Evolutionary conservation across 1,140 invertebrate genomes (phyloP), one percentile per base, ranked within the genome.

Genomic region (Drosophila trapezifrons): DNA sequence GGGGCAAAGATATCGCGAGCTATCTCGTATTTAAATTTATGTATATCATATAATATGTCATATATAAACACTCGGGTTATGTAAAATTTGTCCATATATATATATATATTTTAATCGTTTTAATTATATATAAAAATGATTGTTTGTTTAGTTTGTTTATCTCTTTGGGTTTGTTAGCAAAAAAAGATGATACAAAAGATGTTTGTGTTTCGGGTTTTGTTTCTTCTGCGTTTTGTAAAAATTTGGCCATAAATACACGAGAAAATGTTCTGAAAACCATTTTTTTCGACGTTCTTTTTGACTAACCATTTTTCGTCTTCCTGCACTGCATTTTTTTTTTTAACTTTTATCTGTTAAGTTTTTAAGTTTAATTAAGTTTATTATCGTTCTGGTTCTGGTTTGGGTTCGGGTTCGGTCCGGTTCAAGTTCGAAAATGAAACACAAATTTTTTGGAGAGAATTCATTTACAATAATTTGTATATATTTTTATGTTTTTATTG

Each of bases 221-320:
- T 32, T 55, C 49, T 60, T 65, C 65, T 78, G 64, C 67, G 69
- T 58, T 62, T 80, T 82, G 76, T 86, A 86, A 87, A 87, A 87
- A 87, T 89, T 87, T 87, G 83, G 83, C 83, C 84, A 64, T 89
- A 79, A 83, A 87, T 86, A 80, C 60, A 69, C 74, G 81, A 87
- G 51, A 54, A 54, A 82, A 87, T 77, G 78, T 87, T 73, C 54
- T 87, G 83, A 87, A 87, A 87, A 87, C 83, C 83, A 72, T 87
- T 87, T 87, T 71, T 87, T 86, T 86, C 64, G 76, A 87, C 79
- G 76, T 65, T 54, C 32, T 54, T 89, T 86, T 79, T 77, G 84
- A 87, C 83, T 87, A 86, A 86, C 79, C 80, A 55, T 75, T 57
- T 55, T 59, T 79, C 42, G 46, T 62, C 51, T 52, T 42, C 46